phyloP scores from a whole-genome alignment of 2,888 invertebrate genomes.

The Caenorhabditis angaria region DNA sequence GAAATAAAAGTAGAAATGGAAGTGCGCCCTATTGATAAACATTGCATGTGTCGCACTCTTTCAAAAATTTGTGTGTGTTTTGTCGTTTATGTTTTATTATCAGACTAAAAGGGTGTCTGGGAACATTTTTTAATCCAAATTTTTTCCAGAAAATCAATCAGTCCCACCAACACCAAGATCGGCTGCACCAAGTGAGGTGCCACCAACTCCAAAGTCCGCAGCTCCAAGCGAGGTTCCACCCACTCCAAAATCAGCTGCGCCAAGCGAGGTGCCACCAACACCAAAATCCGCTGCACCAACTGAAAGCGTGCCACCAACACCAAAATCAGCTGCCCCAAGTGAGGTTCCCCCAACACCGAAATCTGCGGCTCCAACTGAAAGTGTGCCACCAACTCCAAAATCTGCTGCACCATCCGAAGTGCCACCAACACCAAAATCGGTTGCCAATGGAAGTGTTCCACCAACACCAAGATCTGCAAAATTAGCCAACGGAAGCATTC shows the following conservation, averaged over 20 bases:
- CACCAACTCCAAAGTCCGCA: conserved; percentile 43
- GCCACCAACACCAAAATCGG: conserved; percentile 43
- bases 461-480: conserved; percentile 37
- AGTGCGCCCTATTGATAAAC: too few species aligned
- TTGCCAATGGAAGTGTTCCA: conserved; percentile 10
- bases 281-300: conserved; percentile 40
- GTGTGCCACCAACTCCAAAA: conserved; percentile 35
- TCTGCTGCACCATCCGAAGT: conserved; percentile 23
- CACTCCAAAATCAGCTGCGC: conserved; percentile 45
- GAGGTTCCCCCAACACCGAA: conserved; percentile 54
- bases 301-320: conserved; percentile 47
- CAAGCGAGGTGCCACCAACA: conserved; percentile 44
- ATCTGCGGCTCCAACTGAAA: conserved; percentile 35
- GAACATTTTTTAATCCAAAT: not conserved
- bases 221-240: conserved; percentile 41
- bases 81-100: too few species aligned
- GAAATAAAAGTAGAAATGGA: too few species aligned
- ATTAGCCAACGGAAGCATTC: conserved; percentile 50
- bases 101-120: too few species aligned
- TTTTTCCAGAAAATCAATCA: conserved; percentile 40
- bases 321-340: conserved; percentile 41
- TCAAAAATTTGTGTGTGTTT: too few species aligned
- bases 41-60: too few species aligned
- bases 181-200: conserved; percentile 39
- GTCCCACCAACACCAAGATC: conserved; percentile 51